A percentile compares a stretch with the other conserved stretches of the same genome.
Conservation (phyloP, 2,797 vertebrate species). For the Cheirogaleus major region DNA sequence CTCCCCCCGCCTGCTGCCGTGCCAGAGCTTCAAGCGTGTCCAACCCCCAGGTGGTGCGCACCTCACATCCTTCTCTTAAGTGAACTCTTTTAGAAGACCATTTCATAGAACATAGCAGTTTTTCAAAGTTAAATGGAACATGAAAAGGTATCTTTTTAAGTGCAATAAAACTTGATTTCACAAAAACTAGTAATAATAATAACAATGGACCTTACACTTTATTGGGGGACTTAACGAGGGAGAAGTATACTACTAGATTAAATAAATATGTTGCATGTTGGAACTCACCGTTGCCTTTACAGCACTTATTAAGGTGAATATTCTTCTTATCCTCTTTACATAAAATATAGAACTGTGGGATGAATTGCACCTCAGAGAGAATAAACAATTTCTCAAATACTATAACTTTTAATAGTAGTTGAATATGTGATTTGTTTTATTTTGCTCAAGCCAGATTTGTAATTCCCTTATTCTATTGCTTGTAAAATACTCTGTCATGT, state of each 20-base stretch:
- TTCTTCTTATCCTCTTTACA: background rate
- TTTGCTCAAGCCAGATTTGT: background rate
- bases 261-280: background rate
- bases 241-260: background rate
- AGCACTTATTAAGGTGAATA: background rate
- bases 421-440: background rate
- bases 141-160: background rate
- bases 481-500: background rate
- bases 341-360: background rate
- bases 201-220: background rate
- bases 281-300: background rate
- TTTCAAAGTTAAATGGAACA: background rate
- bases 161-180: background rate
- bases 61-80: background rate
- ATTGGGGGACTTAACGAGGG: background rate
- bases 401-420: background rate
- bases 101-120: background rate
- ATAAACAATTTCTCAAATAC: background rate
- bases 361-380: background rate
- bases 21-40: too few species aligned
- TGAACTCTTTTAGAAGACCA: background rate
- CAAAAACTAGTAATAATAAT: background rate
- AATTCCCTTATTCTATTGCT: background rate
- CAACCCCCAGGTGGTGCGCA: too few species aligned
- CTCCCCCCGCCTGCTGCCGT: too few species aligned